Conservation (phyloP, 1,140 invertebrate species). For the Scaptomyza montana region DNA sequence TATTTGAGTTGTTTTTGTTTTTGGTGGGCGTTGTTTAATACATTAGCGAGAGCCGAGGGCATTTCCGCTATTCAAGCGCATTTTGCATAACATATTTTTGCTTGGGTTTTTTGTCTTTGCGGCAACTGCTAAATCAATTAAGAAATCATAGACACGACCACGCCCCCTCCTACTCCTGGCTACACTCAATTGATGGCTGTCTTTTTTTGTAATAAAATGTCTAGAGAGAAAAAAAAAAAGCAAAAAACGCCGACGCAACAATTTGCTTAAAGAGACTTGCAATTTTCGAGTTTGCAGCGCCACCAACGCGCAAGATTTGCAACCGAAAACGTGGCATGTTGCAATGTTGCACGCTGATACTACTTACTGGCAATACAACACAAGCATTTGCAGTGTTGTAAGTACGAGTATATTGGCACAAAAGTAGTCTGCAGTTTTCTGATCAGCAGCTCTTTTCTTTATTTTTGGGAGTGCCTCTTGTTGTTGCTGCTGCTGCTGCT, state of each 20-base stretch:
- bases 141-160: slow-evolving; percentile 67
- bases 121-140: slow-evolving; percentile 67
- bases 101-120: not conserved
- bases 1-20: not conserved
- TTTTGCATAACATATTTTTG: slow-evolving; percentile 38
- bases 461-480: slow-evolving; percentile 32
- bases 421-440: slow-evolving; percentile 26
- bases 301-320: slow-evolving; percentile 63
- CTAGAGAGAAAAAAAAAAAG: too few species aligned
- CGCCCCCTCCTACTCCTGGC: slow-evolving; percentile 32
- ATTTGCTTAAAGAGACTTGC: slow-evolving; percentile 37
- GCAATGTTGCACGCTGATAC: slow-evolving; percentile 58
- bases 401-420: slow-evolving; percentile 10
- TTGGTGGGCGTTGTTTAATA: slow-evolving; percentile 35
- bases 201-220: not conserved
- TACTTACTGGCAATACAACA: slow-evolving; percentile 65
- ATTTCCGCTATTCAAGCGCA: slow-evolving; percentile 41
- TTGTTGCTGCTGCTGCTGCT: slow-evolving; percentile 27
- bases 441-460: slow-evolving; percentile 6
- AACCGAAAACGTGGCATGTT: slow-evolving; percentile 49
- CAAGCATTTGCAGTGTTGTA: slow-evolving; percentile 49
- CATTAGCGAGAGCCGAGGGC: slow-evolving; percentile 34
- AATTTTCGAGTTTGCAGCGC: slow-evolving; percentile 79
- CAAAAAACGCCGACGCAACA: slow-evolving; percentile 24
- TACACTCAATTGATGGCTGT: slow-evolving; percentile 22